phyloP scores from a whole-genome alignment of 2,888 invertebrate species.

The Amorpha juglandis region DNA sequence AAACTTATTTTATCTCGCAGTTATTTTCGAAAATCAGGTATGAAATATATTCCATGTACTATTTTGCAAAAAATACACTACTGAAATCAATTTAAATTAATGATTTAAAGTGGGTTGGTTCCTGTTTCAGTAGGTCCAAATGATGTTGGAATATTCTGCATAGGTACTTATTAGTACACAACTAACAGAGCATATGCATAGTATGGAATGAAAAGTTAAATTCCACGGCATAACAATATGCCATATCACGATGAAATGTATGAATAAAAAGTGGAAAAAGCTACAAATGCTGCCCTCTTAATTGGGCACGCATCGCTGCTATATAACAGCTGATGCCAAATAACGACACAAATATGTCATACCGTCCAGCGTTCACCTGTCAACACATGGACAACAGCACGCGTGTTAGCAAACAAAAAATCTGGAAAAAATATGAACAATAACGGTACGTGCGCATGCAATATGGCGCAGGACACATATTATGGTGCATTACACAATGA shows the following conservation, averaged over 20 bases:
- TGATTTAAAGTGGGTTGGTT: too few relatives aligned
- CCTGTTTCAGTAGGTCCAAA: too few relatives aligned
- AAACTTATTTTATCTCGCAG: too few relatives aligned
- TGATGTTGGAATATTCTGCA: slow-evolving; percentile 39
- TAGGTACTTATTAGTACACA: not conserved
- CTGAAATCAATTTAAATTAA: too few relatives aligned
- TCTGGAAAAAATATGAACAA: slow-evolving; percentile 25
- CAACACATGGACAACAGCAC: slow-evolving; percentile 45
- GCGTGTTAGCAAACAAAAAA: slow-evolving; percentile 35
- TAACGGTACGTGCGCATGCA: slow-evolving; percentile 41
- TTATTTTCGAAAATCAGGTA: too few relatives aligned
- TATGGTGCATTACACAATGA: not conserved
- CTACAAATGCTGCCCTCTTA: slow-evolving; percentile 15
- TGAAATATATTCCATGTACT: too few relatives aligned
- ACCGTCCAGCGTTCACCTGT: slow-evolving; percentile 39
- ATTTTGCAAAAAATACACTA: too few relatives aligned
- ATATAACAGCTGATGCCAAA: slow-evolving; percentile 46
- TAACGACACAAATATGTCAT: slow-evolving; percentile 45
- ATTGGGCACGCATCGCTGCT: slow-evolving; percentile 23
- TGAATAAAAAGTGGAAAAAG: slow-evolving; percentile 9
- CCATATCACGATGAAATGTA: slow-evolving; percentile 13
- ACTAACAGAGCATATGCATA: not conserved
- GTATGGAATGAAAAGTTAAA: not conserved
- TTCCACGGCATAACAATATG: slow-evolving; percentile 8
- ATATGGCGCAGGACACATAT: slow-evolving; percentile 47